These are phyloP conservation scores for Paradisaea rubra DNA, from an alignment of 2,113 vertebrate species.

Conservation along the genomic window DNA sequence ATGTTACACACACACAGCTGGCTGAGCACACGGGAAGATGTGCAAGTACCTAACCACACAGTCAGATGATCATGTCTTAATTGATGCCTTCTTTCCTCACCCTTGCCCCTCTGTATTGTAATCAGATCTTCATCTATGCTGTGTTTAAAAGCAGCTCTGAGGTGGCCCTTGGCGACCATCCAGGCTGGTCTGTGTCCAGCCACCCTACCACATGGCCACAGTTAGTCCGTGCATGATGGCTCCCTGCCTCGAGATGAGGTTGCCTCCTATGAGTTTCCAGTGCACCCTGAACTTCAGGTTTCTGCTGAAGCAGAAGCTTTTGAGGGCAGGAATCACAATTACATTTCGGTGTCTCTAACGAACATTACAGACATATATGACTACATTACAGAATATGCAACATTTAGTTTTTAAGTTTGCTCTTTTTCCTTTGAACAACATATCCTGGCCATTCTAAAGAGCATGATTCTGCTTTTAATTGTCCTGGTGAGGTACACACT, in stretches of 20 bases:
- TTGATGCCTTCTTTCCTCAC: background rate
- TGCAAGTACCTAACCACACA: background rate
- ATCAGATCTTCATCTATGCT: background rate
- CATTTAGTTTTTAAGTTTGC: background rate
- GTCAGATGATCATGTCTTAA: background rate
- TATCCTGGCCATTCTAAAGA: background rate
- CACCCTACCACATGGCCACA: background rate
- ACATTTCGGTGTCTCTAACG: background rate
- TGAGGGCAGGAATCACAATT: background rate
- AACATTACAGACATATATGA: background rate
- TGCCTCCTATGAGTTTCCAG: background rate
- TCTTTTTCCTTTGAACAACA: background rate
- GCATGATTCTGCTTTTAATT: background rate
- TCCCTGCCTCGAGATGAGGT: accelerated
- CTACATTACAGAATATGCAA: background rate
- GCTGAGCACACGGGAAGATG: background rate
- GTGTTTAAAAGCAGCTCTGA: background rate
- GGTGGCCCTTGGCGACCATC: background rate
- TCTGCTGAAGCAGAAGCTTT: background rate
- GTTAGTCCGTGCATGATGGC: accelerated
- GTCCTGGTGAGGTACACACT: background rate
- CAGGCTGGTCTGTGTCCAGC: background rate
- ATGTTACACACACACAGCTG: conserved; percentile 16
- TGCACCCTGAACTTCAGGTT: background rate
- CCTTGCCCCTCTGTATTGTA: background rate